These are phyloP conservation scores for Gorsachius magnificus DNA, from an alignment of 2,797 vertebrate species.

Conservation along the genomic window DNA sequence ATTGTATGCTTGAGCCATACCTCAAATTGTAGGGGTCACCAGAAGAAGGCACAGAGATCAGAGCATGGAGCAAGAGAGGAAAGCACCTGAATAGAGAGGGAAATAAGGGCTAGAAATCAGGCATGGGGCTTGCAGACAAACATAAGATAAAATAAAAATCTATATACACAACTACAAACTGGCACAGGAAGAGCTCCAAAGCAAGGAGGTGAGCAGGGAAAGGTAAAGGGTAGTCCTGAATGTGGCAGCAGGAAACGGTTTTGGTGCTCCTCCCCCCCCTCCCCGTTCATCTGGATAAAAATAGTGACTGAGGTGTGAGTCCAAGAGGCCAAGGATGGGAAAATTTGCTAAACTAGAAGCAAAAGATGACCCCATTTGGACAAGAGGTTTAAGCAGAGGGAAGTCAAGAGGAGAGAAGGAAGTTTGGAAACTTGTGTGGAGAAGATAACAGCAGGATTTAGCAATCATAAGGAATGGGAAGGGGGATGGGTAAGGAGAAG, in stretches of 20 bases:
- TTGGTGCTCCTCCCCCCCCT: rapidly evolving
- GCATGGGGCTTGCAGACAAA: not conserved
- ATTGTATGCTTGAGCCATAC: not conserved
- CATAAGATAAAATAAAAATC: not conserved
- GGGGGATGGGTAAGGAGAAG: slow-evolving; percentile 33
- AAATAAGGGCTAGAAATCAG: not conserved
- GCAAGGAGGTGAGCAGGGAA: not conserved
- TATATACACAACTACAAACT: not conserved
- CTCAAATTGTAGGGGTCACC: not conserved
- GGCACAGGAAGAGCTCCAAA: not conserved
- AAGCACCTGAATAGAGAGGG: not conserved
- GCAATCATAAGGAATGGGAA: slow-evolving; percentile 6
- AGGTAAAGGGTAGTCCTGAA: not conserved
- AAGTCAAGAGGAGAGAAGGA: not conserved
- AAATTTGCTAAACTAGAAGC: not conserved
- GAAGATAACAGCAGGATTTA: slow-evolving; percentile 31
- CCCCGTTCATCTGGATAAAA: not conserved
- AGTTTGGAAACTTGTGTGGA: not conserved
- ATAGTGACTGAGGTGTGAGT: not conserved
- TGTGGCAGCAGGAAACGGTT: not conserved
- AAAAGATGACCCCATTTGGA: not conserved
- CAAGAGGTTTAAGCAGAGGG: not conserved
- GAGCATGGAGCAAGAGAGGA: not conserved
- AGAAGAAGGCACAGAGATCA: not conserved
- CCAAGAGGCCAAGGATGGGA: not conserved